Base-by-base conservation (phyloP, 2,113 vertebrate species). In the Propithecus coquereli region DNA sequence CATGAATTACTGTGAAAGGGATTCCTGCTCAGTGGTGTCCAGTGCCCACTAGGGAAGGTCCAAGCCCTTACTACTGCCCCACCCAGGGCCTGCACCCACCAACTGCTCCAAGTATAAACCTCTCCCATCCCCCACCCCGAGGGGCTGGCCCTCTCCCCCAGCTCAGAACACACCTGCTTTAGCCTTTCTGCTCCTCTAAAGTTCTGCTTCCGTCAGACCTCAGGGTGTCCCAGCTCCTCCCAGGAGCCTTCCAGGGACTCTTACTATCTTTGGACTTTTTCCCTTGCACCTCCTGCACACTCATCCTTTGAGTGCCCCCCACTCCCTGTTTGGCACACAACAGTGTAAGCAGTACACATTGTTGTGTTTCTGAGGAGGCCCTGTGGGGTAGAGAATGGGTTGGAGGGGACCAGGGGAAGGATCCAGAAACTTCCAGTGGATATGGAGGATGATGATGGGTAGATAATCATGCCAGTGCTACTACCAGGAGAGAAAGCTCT, bases 301-400 rank as follows among this genome's bases (percentile, higher is more conserved):
- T 22, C 27, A 40, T 20, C 47, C 16, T 34, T 30, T 18, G 12
- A 3, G 4, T 43, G 40, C 40, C 50, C 12, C 50, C 50, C 11
- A 3, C 7, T 37, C 20, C 43, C 8, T 17, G 8, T 30, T 30
- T 57, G 40, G 68, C 16, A 32, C 3, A 22, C 34, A 32, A 3
- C 2, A 3, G 17, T 25, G 0, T 30, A 30, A 34, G 10, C 3
- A 54, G 20, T 40, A 9, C 34, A 12, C 0, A 0, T 1, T 22
- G 8, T 4, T 6, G 13, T 50, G 23, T 52, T 43, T 59, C 43
- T 43, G 57, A 17, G 14, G 59, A 30, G 32, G 32, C 14, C 32
- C 8, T 11, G 0, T 8, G 59, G 43, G 25, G 18, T 20, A 32
- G 37, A 37, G 43, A n/a, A 23, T 3, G 85, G 54, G 17, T 16